phyloP scores from a whole-genome alignment of 1,140 invertebrate species.

The Agrilus planipennis region DNA sequence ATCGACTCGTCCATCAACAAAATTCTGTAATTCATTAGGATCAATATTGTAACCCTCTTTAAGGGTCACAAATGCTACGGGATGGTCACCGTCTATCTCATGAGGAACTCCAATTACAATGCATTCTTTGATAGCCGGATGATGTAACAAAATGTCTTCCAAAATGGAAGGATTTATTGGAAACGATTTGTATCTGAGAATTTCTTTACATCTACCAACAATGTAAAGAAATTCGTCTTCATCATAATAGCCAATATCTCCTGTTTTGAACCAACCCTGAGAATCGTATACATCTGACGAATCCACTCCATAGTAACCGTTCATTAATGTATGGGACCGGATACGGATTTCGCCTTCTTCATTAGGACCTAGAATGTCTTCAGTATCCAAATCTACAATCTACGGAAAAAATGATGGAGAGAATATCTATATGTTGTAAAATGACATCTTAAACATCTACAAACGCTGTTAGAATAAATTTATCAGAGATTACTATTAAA shows the following conservation, averaged over 20 bases:
- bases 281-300: conserved; percentile 37
- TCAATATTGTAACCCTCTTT: conserved; percentile 7
- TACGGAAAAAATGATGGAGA: too few relatives aligned
- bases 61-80: conserved; percentile 50
- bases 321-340: conserved; percentile 38
- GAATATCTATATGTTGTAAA: too few relatives aligned
- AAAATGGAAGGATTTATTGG: conserved; percentile 38
- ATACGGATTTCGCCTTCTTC: conserved; percentile 45
- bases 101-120: conserved; percentile 58
- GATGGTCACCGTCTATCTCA: conserved; percentile 46
- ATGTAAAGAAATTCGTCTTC: conserved; percentile 51
- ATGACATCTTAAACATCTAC: too few relatives aligned
- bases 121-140: conserved; percentile 50
- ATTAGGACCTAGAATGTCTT: conserved; percentile 35
- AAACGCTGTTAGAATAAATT: too few relatives aligned
- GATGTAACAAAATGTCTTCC: conserved; percentile 50
- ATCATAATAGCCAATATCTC: conserved; percentile 58
- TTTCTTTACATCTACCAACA: conserved; percentile 59
- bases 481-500: too few relatives aligned
- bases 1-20: conserved; percentile 19
- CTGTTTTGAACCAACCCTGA: conserved; percentile 55
- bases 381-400: conserved; percentile 34
- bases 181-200: conserved; percentile 51
- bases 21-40: conserved; percentile 16
- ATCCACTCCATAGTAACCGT: conserved; percentile 39